Evolutionary conservation across 1,140 invertebrate species (phyloP), one percentile per base, ranked within the genome.

Genomic region (Sarcophaga peregrina): DNA sequence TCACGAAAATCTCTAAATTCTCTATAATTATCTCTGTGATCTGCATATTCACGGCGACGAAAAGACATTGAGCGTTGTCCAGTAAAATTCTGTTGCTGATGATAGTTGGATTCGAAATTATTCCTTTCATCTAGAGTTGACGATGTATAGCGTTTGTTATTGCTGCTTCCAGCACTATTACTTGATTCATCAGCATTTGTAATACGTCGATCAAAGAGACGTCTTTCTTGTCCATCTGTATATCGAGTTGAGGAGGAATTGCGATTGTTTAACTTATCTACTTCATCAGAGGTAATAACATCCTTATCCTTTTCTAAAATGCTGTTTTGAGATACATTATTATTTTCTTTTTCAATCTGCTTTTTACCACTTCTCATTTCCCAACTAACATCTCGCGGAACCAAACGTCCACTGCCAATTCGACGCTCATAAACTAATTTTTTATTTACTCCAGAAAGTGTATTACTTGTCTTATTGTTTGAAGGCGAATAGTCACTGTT

Each of bases 371-470:
- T 78, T 81, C 90, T 86, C 83, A 90, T 92, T 85, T 93, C 93
- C 93, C 92, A 94, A 85, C 88, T 87, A 83, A 91, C 92, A 86
- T 94, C 92, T 52, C 94, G 92, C 47, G 92, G 92, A 46, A 95
- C 88, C 17, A 96, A 93, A 6, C 95, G 92, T 5, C 95, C 95
- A 88, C 95, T 96, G 1, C 95, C 95, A 85, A 96, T 95, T 58
- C 94, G 92, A 52, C 94, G 91, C 47, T 91, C 91, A 62, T 91
- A 17, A 20, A 46, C 25, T 78, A 78, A 10, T 25, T 25, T 78
- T 20, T 78, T 50, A 8, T 78, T 78, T 5, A 8, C 47, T 45
- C 25, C 9, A 3, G 20, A 20, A 3, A 47, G 47, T 20, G n/a
- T 0, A 78, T 13, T 50, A 20, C 6, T 50, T 10, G 75, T 5